Evolutionary conservation across 2,888 invertebrate genomes (phyloP).

Genomic region (Hipparchia sbordonii): DNA sequence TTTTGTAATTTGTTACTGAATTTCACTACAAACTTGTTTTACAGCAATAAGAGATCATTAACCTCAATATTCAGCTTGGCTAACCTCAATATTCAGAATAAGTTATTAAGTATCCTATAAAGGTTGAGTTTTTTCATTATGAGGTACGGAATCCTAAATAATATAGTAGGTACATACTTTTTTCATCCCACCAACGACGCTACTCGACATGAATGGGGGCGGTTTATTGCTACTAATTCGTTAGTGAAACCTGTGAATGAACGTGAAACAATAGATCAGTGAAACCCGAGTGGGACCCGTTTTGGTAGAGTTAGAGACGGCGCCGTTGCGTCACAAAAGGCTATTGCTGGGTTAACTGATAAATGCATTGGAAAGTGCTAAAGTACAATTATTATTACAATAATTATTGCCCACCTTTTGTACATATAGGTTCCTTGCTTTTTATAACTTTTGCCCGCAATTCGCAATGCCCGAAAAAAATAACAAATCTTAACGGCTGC

Average conservation of each 20-base stretch:
- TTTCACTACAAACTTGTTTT: neutral
- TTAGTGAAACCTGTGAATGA: constrained; percentile 60
- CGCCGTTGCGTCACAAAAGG: constrained; percentile 52
- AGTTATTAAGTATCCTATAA: neutral
- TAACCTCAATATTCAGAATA: neutral
- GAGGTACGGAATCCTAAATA: too few species aligned
- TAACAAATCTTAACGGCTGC: too few species aligned
- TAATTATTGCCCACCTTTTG: neutral
- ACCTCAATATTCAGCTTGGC: neutral
- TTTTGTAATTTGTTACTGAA: too few species aligned
- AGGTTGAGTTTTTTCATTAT: neutral
- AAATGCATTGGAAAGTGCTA: neutral
- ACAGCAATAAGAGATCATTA: too few species aligned
- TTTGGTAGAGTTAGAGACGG: constrained; percentile 44
- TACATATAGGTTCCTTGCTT: neutral
- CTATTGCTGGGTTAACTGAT: neutral
- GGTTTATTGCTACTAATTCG: constrained; percentile 64
- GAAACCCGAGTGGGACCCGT: constrained; percentile 35
- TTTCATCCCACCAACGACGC: constrained; percentile 31
- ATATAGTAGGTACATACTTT: neutral
- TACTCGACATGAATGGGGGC: constrained; percentile 55
- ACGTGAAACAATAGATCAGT: constrained; percentile 54
- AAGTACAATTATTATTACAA: neutral
- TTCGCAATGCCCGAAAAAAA: too few species aligned
- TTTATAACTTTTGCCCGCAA: neutral